Base-by-base conservation (phyloP, 2,113 vertebrate species). In the Cyprinodon tularosa region DNA sequence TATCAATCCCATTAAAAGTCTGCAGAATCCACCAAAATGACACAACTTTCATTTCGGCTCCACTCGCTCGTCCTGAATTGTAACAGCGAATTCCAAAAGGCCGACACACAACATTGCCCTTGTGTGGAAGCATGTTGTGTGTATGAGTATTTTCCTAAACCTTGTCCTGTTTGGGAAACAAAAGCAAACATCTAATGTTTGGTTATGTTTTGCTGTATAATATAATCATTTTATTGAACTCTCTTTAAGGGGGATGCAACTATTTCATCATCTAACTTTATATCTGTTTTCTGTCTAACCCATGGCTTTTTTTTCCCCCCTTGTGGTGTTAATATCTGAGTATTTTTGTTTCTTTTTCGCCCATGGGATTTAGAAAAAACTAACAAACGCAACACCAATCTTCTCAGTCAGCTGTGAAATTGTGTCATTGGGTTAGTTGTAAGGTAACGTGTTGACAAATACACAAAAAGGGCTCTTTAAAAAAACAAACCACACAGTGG, bases 401-500 rank as follows among this genome's bases (percentile, higher is more conserved):
- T 53, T n/a, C 82, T 88, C 80, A 82, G 82, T 82, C 65, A 77
- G 88, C 80, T 90, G 87, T 88, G 79, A 86, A 90, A 85, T 89
- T 89, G 87, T 89, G 86, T 83, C 87, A 74, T 81, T 80, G 67
- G 86, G 79, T 90, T 69, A 71, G 74, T 82, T 53, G 64, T 72
- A 86, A 86, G 78, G 87, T 81, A 72, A 80, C 44, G 66, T 84
- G 77, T 83, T 40, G 3, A 83, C 78, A 81, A 76, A 83, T 73
- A 72, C 77, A 79, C 63, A 68, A 91, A 90, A 94, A 94, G 94
- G 94, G 93, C 93, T 94, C 90, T 92, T 80, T 90, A 60, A 12
- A 45, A 47, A 67, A 68, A 68, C 78, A 71, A 73, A 71, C 57
- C 70, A 84, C 76, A 72, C 66, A 42, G 74, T 87, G 77, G 82